These are phyloP conservation scores for Ectemnius continuus DNA, from an alignment of 2,888 invertebrate species.

Conservation along the genomic window DNA sequence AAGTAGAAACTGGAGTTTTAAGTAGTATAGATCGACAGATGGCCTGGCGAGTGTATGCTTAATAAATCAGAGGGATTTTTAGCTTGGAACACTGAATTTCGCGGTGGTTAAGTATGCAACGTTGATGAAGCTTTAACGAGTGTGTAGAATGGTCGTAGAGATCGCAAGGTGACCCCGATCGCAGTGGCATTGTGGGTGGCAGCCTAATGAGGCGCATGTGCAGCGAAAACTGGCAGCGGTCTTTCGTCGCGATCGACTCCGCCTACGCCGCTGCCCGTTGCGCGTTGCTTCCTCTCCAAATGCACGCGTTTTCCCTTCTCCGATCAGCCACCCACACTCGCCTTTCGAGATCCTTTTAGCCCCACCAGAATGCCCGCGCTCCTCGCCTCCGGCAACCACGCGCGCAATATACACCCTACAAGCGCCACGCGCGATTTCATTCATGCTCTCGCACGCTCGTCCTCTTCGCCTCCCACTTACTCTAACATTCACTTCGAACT, in stretches of 20 bases:
- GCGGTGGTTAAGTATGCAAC: no score
- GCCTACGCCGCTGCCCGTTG: conserved; percentile 62
- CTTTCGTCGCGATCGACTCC: conserved; percentile 68
- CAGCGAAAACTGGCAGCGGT: conserved; percentile 45
- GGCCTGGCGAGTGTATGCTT: no score
- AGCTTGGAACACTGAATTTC: no score
- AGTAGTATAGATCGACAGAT: no score
- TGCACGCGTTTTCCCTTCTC: conserved; percentile 51
- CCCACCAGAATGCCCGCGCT: no score
- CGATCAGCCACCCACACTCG: conserved; percentile 46
- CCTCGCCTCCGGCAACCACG: not conserved
- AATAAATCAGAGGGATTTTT: no score
- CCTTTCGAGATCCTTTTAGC: conserved; percentile 16
- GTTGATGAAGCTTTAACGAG: no score
- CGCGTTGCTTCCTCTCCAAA: conserved; percentile 5
- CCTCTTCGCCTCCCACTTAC: no score
- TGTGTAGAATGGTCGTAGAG: not conserved
- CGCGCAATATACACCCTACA: conserved; percentile 19
- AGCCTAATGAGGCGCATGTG: conserved; percentile 69
- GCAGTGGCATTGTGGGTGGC: conserved; percentile 64
- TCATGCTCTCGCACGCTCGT: conserved; percentile 35
- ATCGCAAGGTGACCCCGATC: not conserved
- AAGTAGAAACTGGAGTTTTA: no score
- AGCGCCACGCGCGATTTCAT: conserved; percentile 61
- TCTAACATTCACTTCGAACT: no score